These are phyloP conservation scores for Drosophila bocki DNA, from an alignment of 1,140 invertebrate species.

Conservation along the genomic window DNA sequence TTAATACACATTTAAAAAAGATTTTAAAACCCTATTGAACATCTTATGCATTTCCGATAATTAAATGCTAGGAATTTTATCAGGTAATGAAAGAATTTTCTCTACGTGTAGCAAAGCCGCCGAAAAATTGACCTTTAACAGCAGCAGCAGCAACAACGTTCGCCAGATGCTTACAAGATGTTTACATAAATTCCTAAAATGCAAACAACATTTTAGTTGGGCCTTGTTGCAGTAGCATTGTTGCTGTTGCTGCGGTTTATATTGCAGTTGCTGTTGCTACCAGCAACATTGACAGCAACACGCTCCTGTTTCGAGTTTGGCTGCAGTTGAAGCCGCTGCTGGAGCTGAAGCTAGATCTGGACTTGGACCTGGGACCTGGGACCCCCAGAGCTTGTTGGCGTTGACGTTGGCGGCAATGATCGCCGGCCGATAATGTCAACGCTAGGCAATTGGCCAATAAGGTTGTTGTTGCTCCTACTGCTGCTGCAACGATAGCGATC, in stretches of 20 bases:
- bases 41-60: no score
- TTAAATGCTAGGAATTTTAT: no score
- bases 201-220: conserved; percentile 79
- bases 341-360: conserved; percentile 10
- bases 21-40: no score
- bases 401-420: conserved; percentile 76
- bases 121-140: conserved; percentile 78
- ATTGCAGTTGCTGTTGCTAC: conserved; percentile 19
- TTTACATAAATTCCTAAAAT: conserved; percentile 85
- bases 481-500: conserved; percentile 68
- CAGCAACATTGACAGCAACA: conserved; percentile 78
- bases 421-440: conserved; percentile 76
- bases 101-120: conserved; percentile 41
- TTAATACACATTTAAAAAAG: no score
- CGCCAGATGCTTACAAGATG: conserved; percentile 81
- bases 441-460: conserved; percentile 84
- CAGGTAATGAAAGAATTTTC: neutral
- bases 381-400: conserved; percentile 59
- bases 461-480: conserved; percentile 65
- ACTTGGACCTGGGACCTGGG: conserved; percentile 16
- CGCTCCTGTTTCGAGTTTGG: conserved; percentile 49
- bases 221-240: conserved; percentile 28
- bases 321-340: neutral
- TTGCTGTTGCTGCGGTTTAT: conserved; percentile 1
- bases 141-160: conserved; percentile 40